Evolutionary conservation across 2,113 vertebrate species (phyloP), one percentile per base, ranked within the genome.

Genomic region (Notothenia rossii): DNA sequence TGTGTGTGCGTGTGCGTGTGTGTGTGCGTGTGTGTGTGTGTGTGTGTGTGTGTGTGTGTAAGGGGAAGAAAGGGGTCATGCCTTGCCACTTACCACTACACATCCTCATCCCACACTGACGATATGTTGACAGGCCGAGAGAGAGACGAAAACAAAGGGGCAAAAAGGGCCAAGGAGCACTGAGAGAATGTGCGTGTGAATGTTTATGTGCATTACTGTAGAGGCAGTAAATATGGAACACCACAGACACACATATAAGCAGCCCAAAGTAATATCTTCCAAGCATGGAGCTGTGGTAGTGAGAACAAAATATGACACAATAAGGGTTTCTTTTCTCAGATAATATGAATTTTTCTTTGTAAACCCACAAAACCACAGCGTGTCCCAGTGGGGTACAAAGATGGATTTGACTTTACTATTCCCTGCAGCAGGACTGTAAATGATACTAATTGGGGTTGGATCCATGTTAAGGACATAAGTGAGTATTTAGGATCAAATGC

Each of bases 41-140:
- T 2, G 72, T 13, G 50, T 29, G 56, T 48, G 62, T 15, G 20
- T 11, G 58, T 43, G 58, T 40, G 20, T 0, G 43, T 65, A 15
- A 49, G 68, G 55, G 29, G 25, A 82, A 53, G 71, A 33, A 82
- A 59, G 71, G 36, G 84, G 89, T 86, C 81, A 85, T 51, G 66
- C 50, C 53, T 77, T 55, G 56, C 61, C 77, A 79, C 79, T 88
- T 88, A 82, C 62, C 43, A 79, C 76, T 67, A 80, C 65, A 79
- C 76, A 76, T 81, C 68, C 79, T 75, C 65, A 66, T 86, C 48
- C 63, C 33, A 75, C 71, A 50, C 66, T 71, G 22, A 33, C 4
- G 48, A 73, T 75, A 45, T 72, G 78, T 72, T 81, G 79, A 86
- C 88, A 83, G 81, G 65, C 62, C 15, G 12, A 64, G 62, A 69